Base-by-base conservation (phyloP, 2,113 vertebrate genomes). In the Apeltes quadracus region DNA sequence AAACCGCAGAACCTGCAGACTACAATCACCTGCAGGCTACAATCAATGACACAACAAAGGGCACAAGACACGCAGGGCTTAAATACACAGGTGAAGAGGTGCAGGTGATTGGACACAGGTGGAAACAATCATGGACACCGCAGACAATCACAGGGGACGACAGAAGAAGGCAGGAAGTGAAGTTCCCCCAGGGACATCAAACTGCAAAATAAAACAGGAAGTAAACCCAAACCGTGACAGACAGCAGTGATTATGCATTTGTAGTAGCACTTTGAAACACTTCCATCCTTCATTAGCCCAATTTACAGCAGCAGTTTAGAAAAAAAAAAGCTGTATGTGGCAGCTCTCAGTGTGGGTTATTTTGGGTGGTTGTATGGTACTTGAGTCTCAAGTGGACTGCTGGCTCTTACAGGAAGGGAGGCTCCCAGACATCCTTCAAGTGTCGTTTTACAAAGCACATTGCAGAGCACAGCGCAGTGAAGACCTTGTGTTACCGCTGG, bases 351-450 rank as follows among this genome's bases (percentile, higher is more conserved):
- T 70, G 59, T 2, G 27, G 68, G 83, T 85, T 92, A 89, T 88
- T 90, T 84, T 77, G 72, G 84, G 84, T 68, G 71, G 61, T 76
- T 77, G 85, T 82, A 64, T 78, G 76, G 78, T 88, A 83, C 91
- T 91, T 83, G 72, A 89, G 84, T 80, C 83, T 87, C 72, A 88
- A 91, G 90, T 90, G 82, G 82, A 75, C 78, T 56, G 75, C 82
- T 82, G 80, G 58, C 83, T 85, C 44, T 82, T 78, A 87, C 85
- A 90, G 88, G 81, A 86, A 78, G 70, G 71, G 73, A 88, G 74
- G 84, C 81, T 81, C 79, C 58, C 82, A 83, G 75, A 84, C 77
- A 81, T 87, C 84, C 79, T 86, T 77, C 75, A 84, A 84, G 85
- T 87, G 84, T 78, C 69, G 79, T 78, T 90, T 86, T 79, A 87